Percentiles rank a stretch among this genome's conserved stretches.
phyloP scores from a whole-genome alignment of 1,140 invertebrate species.

The Neotoxoptera formosana region DNA sequence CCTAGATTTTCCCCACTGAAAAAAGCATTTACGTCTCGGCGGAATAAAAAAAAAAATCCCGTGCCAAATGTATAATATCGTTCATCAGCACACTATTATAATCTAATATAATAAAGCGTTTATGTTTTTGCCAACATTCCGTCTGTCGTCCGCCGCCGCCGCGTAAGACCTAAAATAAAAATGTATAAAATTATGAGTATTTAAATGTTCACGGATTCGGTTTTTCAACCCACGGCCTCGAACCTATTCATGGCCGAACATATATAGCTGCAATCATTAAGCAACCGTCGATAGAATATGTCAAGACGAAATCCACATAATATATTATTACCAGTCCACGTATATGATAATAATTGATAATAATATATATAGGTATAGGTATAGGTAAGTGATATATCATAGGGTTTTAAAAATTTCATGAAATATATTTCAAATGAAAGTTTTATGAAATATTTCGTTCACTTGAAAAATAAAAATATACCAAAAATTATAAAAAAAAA shows the following conservation, averaged over 20 bases:
- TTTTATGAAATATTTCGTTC: no score
- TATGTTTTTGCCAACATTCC: slow-evolving; percentile 41
- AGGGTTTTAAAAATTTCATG: no score
- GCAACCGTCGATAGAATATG: not conserved
- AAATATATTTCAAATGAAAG: no score
- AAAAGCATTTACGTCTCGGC: not conserved
- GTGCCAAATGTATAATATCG: slow-evolving; percentile 19
- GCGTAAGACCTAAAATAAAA: slow-evolving; percentile 2
- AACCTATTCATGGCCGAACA: not conserved
- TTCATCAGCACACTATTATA: slow-evolving; percentile 10
- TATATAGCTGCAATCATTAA: not conserved
- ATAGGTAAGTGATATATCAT: no score
- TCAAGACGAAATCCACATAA: not conserved
- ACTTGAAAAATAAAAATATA: no score
- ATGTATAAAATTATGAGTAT: not conserved
- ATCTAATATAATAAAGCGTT: not conserved
- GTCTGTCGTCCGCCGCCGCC: not conserved
- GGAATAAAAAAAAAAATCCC: not conserved
- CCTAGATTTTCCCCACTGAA: not conserved
- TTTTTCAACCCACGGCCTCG: not conserved
- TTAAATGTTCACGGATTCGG: not conserved
- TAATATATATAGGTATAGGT: no score
- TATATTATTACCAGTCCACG: not conserved
- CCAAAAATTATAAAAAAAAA: no score
- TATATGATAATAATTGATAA: no score